These are phyloP conservation scores for Bettongia penicillata DNA, from an alignment of 2,113 vertebrate species.

Conservation along the genomic window DNA sequence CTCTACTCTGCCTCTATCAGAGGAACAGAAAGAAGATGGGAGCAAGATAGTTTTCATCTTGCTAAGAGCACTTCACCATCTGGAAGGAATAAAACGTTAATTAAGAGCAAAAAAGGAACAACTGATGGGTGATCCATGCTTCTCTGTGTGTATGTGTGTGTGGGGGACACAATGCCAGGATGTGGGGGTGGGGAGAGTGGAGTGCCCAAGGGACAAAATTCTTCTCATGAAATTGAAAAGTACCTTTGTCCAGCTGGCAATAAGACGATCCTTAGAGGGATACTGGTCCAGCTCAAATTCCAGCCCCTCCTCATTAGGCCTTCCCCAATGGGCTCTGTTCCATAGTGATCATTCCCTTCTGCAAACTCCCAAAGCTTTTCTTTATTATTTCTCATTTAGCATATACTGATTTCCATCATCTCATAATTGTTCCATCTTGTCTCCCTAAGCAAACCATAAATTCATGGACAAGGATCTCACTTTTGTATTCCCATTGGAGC, in stretches of 20 bases:
- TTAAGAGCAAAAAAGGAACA: constrained; percentile 28
- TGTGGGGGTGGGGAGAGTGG: not conserved
- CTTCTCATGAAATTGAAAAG: not conserved
- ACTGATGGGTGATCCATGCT: not conserved
- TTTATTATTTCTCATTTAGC: not conserved
- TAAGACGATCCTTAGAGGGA: not conserved
- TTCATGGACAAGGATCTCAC: not conserved
- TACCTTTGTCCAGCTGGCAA: not conserved
- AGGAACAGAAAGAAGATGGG: constrained; percentile 6
- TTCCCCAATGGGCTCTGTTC: not conserved
- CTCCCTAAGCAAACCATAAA: not conserved
- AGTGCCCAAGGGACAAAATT: not conserved
- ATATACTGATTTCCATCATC: not conserved
- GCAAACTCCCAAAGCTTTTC: not conserved
- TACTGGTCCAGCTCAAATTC: not conserved
- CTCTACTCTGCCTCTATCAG: constrained; percentile 12
- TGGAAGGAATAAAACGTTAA: constrained; percentile 42
- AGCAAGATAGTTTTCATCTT: not conserved
- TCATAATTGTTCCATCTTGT: not conserved
- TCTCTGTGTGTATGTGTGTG: no score
- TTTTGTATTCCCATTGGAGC: not conserved
- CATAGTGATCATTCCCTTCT: not conserved
- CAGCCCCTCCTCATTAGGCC: not conserved
- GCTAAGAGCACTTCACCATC: not conserved
- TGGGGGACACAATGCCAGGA: not conserved